These are phyloP conservation scores for Aporophyla lueneburgensis DNA, from an alignment of 2,888 invertebrate species.

Conservation along the genomic window DNA sequence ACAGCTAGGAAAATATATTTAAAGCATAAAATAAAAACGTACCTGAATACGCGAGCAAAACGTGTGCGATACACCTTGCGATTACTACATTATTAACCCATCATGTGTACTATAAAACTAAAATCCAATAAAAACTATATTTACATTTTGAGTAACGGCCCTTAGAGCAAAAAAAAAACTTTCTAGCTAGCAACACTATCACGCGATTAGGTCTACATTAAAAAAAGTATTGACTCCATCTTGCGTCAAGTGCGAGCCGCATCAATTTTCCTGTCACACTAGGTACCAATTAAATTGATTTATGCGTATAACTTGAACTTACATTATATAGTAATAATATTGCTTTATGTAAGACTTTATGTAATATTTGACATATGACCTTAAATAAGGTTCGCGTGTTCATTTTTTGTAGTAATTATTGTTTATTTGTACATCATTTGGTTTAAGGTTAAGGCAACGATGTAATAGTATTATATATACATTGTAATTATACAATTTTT, in stretches of 20 bases:
- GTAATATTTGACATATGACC: constrained; percentile 58
- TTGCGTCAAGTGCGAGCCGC: constrained; percentile 48
- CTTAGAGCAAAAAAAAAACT: background rate
- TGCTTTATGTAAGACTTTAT: constrained; percentile 50
- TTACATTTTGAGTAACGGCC: no score
- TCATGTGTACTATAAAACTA: background rate
- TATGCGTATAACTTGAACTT: constrained; percentile 51
- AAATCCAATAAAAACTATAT: background rate
- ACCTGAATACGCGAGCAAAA: no score
- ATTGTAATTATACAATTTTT: background rate
- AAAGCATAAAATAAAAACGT: no score
- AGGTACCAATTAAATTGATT: constrained; percentile 58
- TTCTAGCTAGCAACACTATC: constrained; percentile 29
- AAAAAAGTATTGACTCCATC: constrained; percentile 35
- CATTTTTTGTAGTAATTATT: constrained; percentile 62
- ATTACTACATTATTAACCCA: no score
- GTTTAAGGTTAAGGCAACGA: constrained; percentile 48
- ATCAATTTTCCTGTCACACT: constrained; percentile 63
- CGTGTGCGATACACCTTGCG: no score
- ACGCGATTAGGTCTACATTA: constrained; percentile 15
- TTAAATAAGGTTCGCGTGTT: constrained; percentile 44
- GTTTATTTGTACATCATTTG: constrained; percentile 36
- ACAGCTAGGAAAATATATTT: no score
- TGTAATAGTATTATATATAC: background rate
- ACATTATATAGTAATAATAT: constrained; percentile 52